Evolutionary conservation across 2,888 invertebrate genomes (phyloP).

Genomic region (Lasioglossum leucozonium): DNA sequence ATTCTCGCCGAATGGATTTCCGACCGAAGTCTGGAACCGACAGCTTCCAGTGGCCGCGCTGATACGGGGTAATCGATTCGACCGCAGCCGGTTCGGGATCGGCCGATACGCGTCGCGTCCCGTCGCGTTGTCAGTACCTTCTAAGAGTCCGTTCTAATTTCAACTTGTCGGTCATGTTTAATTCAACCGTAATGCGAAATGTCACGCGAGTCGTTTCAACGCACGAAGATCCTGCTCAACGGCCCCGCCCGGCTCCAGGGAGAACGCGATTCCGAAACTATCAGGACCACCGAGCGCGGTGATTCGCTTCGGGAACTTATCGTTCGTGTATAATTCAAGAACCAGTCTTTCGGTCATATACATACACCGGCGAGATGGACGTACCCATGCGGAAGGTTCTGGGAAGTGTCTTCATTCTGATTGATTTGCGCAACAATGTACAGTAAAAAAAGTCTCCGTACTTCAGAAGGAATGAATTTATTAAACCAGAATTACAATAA

Average conservation of each 20-base stretch:
- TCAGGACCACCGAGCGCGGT: conserved; percentile 19
- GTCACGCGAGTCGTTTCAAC: conserved; percentile 49
- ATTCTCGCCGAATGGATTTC: conserved; percentile 64
- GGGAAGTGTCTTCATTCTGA: no score
- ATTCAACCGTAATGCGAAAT: conserved; percentile 60
- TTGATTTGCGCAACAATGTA: no score
- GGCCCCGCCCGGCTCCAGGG: conserved; percentile 24
- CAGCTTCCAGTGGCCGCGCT: conserved; percentile 58
- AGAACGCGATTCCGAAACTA: conserved; percentile 42
- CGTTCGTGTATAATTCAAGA: conserved; percentile 68
- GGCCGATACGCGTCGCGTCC: conserved; percentile 25
- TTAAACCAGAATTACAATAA: no score
- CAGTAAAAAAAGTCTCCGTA: no score
- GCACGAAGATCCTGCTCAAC: conserved; percentile 36
- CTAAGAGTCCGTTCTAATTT: conserved; percentile 57
- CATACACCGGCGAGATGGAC: not conserved
- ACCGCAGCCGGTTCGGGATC: conserved; percentile 42
- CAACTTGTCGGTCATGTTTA: conserved; percentile 66
- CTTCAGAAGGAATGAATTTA: no score
- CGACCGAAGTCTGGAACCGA: conserved; percentile 66
- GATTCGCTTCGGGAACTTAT: conserved; percentile 62
- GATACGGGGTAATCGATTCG: conserved; percentile 64
- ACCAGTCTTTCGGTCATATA: conserved; percentile 15
- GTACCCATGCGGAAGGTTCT: no score
- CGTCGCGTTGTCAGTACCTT: not conserved